These are phyloP conservation scores for Pedetes capensis DNA, from an alignment of 2,113 vertebrate species.

Conservation along the genomic window DNA sequence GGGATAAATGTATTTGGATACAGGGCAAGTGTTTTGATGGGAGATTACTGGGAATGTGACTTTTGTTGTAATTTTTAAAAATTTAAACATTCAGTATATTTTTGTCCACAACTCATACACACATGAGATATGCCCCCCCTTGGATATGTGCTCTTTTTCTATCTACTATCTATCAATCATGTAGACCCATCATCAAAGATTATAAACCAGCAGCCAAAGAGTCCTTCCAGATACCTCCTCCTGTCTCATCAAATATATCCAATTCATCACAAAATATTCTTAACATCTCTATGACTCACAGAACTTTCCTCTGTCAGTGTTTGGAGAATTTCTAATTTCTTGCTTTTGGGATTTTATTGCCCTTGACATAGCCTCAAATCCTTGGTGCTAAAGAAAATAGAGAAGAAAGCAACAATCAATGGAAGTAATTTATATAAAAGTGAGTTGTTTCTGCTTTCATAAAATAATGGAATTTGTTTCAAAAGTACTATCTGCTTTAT, in stretches of 20 bases:
- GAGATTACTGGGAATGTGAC: too few relatives aligned
- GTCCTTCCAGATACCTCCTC: neutral
- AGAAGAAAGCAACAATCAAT: neutral
- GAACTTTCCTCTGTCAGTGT: neutral
- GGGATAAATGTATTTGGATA: too few relatives aligned
- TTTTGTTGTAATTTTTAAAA: too few relatives aligned
- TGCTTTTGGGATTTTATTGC: neutral
- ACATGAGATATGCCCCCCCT: neutral
- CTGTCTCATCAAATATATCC: accelerated
- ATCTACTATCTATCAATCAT: neutral
- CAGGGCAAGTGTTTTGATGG: too few relatives aligned
- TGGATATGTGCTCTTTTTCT: neutral
- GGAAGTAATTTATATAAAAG: neutral
- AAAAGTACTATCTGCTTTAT: neutral
- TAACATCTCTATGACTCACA: neutral
- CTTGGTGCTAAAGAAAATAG: neutral
- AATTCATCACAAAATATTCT: neutral
- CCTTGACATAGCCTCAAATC: neutral
- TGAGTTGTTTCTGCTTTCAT: neutral
- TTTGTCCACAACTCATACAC: too few relatives aligned
- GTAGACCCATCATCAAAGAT: neutral
- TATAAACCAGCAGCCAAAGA: neutral
- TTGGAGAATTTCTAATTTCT: neutral
- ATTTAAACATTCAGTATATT: too few relatives aligned
- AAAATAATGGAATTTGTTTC: conserved; percentile 16